Evolutionary conservation across 2,888 invertebrate species (phyloP).

Genomic region (Scaptomyza parva): DNA sequence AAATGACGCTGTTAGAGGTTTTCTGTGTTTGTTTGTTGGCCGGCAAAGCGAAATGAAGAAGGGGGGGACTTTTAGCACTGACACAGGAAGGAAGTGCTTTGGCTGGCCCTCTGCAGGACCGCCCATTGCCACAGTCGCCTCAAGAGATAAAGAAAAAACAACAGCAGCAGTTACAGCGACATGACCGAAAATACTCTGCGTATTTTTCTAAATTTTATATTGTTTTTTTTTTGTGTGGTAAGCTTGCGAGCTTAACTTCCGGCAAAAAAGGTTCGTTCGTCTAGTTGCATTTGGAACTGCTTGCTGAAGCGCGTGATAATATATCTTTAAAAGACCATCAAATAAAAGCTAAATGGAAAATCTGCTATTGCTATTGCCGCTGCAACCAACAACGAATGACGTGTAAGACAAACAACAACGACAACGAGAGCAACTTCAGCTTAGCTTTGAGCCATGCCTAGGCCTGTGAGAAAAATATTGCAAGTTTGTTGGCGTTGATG

Average conservation of each 20-base stretch:
- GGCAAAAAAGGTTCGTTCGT: constrained; percentile 24
- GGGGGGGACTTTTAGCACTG: constrained; percentile 23
- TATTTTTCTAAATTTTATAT: constrained; percentile 29
- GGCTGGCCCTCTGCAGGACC: constrained; percentile 24
- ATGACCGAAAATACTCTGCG: constrained; percentile 41
- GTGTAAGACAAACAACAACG: constrained; percentile 16
- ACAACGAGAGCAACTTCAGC: constrained; percentile 1
- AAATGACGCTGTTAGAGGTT: constrained; percentile 12
- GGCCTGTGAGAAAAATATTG: constrained; percentile 32
- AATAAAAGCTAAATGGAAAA: constrained; percentile 64
- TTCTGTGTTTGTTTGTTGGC: constrained; percentile 2
- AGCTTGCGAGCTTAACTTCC: constrained; percentile 54
- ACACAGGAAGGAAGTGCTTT: constrained; percentile 55
- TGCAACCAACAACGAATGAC: constrained; percentile 44
- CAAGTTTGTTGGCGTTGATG: constrained; percentile 40
- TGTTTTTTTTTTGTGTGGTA: constrained; percentile 30
- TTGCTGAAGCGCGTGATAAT: constrained; percentile 51
- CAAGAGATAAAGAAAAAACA: constrained; percentile 32
- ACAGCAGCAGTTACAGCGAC: constrained; percentile 30
- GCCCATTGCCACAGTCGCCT: constrained; percentile 30
- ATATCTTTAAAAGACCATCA: constrained; percentile 77
- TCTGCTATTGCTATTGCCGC: constrained; percentile 46
- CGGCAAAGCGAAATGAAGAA: neutral
- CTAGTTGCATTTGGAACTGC: constrained; percentile 35
- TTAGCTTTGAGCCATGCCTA: constrained; percentile 38